Base-by-base conservation (phyloP, 2,797 vertebrate genomes). In the Pangasius macronema region DNA sequence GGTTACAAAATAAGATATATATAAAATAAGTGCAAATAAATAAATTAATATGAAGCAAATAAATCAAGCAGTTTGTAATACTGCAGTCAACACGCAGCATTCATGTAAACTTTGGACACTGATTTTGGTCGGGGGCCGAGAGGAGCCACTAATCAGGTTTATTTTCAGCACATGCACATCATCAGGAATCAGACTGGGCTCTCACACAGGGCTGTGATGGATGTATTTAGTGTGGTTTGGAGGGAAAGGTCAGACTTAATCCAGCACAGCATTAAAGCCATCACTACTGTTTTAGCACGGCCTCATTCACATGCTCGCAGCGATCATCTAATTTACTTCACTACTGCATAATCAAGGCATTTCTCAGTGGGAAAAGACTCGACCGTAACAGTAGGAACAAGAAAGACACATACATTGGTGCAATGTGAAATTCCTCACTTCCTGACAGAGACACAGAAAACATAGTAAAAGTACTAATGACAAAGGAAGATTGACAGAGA, bases 81-180 rank as follows among this genome's bases (percentile, higher is more conserved):
- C 9, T 51, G 46, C 2, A 18, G 22, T 79, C 24, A 27, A 27
- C 49, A 77, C 24, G 1, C 39, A 36, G 33, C 46, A 3, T n/a
- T 36, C 0, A 76, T 77, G 59, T 18, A 79, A 63, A 87, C 84
- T 39, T 42, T 9, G 49, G 5, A 11, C 22, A 18, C 36, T 36
- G 46, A 67, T 77, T 83, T 55, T 59, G 42, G 11, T 46, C 14
- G 14, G 22, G 6, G 11, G 76, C 51, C 5, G 76, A 79, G 59
- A 65, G 81, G 61, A 30, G 81, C 16, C 49, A 11, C 46, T 84
- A 84, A 84, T 84, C 82, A 53, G 30, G 61, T 24, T 83, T 68
- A 20, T 83, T 83, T 65, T 51, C 82, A 53, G 63, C 51, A 33
- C 30, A 22, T 13, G n/a, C 30, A 22, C 9, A 55, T 55, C 30